Evolutionary conservation across 2,113 vertebrate species (phyloP).

Genomic region (Anolis carolinensis): DNA sequence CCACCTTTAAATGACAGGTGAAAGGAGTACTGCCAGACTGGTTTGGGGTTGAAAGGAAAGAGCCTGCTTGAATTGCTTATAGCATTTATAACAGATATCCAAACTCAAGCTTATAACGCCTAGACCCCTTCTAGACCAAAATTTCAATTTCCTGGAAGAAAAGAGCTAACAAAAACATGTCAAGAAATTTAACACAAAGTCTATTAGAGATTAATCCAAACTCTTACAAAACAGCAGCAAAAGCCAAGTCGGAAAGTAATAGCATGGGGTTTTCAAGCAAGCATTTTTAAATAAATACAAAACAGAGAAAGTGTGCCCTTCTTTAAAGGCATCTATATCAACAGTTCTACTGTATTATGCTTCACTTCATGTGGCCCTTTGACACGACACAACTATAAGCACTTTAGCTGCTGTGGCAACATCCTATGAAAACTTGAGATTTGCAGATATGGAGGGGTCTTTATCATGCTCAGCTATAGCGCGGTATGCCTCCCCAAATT

Average conservation of each 20-base stretch:
- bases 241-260: constrained; percentile 52
- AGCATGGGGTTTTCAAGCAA: constrained; percentile 18
- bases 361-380: not conserved
- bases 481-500: too few species aligned
- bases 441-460: too few species aligned
- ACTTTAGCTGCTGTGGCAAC: too few species aligned
- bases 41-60: not conserved
- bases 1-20: not conserved
- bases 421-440: too few species aligned
- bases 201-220: constrained; percentile 39
- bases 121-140: constrained; percentile 41
- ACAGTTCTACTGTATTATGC: not conserved
- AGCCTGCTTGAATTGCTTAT: not conserved
- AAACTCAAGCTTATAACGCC: constrained; percentile 45
- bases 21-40: not conserved
- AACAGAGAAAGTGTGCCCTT: constrained; percentile 1
- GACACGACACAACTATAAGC: not conserved
- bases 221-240: constrained; percentile 62
- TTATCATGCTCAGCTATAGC: too few species aligned
- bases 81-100: not conserved
- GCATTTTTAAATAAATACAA: constrained; percentile 47
- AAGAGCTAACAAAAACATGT: constrained; percentile 43
- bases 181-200: constrained; percentile 60
- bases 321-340: not conserved
- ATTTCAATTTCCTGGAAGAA: constrained; percentile 66